phyloP scores from a whole-genome alignment of 2,888 invertebrate species.

The Hetaerina titia region DNA sequence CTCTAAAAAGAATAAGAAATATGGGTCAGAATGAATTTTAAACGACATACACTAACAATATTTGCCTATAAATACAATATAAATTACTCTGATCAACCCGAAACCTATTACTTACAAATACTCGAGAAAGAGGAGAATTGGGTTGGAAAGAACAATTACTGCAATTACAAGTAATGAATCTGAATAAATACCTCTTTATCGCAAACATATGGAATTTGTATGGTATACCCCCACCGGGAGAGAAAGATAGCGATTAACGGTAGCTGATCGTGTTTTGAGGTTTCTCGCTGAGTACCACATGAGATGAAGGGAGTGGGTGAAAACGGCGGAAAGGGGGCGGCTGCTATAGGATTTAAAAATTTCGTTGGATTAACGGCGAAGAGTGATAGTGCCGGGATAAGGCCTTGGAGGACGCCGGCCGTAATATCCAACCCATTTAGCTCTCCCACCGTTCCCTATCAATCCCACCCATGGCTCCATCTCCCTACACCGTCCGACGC shows the following conservation, averaged over 20 bases:
- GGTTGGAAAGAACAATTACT: no score
- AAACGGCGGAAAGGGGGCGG: not conserved
- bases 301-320: not conserved
- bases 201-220: no score
- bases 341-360: not conserved
- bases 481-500: not conserved
- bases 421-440: slow-evolving; percentile 5
- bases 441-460: slow-evolving; percentile 15
- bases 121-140: no score
- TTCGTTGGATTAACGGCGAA: not conserved
- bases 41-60: no score
- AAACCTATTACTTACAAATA: no score
- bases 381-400: not conserved
- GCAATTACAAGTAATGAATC: no score
- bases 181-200: no score
- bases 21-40: no score
- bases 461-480: not conserved
- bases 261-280: not conserved
- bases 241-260: not conserved
- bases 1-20: no score
- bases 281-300: not conserved
- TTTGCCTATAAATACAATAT: no score
- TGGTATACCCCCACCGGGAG: not conserved
- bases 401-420: slow-evolving; percentile 10
- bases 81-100: no score